Evolutionary conservation across 1,140 invertebrate species (phyloP).

Genomic region (Trachymyrmex septentrionalis): DNA sequence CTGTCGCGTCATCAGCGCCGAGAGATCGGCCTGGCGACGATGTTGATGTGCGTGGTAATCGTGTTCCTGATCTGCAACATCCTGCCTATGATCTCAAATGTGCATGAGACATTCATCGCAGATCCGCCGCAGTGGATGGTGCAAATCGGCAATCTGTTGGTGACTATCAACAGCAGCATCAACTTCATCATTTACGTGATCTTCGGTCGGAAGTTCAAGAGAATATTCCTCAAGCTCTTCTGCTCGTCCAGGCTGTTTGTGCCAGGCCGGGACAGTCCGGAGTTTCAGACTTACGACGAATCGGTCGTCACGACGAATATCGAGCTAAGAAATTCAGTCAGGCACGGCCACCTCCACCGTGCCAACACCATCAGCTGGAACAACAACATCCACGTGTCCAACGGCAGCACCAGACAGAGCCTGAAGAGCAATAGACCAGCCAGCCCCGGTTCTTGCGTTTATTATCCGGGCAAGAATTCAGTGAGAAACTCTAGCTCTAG

Average conservation of each 20-base stretch:
- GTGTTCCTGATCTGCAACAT: conserved; percentile 98
- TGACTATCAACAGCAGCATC: conserved; percentile 98
- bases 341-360: conserved; percentile 87
- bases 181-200: conserved; percentile 99
- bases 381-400: conserved; percentile 80
- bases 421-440: conserved; percentile 81
- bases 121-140: conserved; percentile 88
- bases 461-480: conserved; percentile 88
- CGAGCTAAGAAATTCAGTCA: conserved; percentile 88
- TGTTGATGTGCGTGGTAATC: conserved; percentile 97
- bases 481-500: conserved; percentile 81
- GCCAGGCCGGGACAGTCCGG: conserved; percentile 89
- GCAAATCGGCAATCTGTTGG: conserved; percentile 95
- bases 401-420: conserved; percentile 81
- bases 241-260: conserved; percentile 89
- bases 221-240: conserved; percentile 95
- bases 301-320: conserved; percentile 90
- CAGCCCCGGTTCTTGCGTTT: conserved; percentile 89
- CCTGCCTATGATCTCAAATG: conserved; percentile 95
- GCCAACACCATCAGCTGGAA: conserved; percentile 88
- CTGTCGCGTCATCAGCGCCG: conserved; percentile 93
- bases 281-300: conserved; percentile 92
- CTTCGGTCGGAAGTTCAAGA: conserved; percentile 98
- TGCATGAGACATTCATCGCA: conserved; percentile 92
- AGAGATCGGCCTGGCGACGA: conserved; percentile 96